phyloP scores from a whole-genome alignment of 1,140 invertebrate species.

The Drosophila malerkotliana region DNA sequence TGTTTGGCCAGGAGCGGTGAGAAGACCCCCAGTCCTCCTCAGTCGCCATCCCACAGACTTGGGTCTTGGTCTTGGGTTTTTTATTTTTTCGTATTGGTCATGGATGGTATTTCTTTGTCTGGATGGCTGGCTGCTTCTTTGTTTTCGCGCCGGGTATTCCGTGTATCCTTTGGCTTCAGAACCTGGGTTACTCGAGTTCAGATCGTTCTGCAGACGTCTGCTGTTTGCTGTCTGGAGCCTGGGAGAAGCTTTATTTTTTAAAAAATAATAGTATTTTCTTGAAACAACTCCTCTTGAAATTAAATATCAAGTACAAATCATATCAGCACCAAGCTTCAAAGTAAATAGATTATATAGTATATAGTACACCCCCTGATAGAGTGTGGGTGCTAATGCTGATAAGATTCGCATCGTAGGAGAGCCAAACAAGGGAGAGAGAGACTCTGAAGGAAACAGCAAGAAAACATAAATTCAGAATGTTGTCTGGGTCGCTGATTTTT shows the following conservation, averaged over 20 bases:
- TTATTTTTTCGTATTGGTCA: conserved; percentile 35
- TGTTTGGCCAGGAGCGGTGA: conserved; percentile 23
- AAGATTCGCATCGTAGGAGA: conserved; percentile 47
- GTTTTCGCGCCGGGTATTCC: conserved; percentile 35
- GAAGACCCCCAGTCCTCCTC: neutral
- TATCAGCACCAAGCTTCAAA: conserved; percentile 30
- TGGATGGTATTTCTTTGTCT: conserved; percentile 47
- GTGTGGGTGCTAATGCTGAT: conserved; percentile 30
- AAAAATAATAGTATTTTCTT: too few species aligned
- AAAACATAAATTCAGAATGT: conserved; percentile 59
- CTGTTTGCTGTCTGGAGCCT: too few species aligned
- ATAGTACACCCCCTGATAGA: neutral
- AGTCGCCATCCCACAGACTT: conserved; percentile 25
- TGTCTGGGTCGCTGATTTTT: conserved; percentile 67
- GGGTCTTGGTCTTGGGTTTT: conserved; percentile 26
- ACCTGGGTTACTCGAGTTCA: conserved; percentile 55
- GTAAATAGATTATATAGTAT: neutral
- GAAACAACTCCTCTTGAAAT: neutral
- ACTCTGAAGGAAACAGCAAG: conserved; percentile 22
- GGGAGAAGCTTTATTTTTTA: too few species aligned
- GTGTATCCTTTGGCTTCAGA: conserved; percentile 40
- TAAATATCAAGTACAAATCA: conserved; percentile 44
- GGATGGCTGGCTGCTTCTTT: conserved; percentile 24
- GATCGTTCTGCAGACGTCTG: conserved; percentile 19
- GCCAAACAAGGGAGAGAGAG: conserved; percentile 8